Base-by-base conservation (phyloP, 1,140 invertebrate genomes). In the Maniola jurtina region DNA sequence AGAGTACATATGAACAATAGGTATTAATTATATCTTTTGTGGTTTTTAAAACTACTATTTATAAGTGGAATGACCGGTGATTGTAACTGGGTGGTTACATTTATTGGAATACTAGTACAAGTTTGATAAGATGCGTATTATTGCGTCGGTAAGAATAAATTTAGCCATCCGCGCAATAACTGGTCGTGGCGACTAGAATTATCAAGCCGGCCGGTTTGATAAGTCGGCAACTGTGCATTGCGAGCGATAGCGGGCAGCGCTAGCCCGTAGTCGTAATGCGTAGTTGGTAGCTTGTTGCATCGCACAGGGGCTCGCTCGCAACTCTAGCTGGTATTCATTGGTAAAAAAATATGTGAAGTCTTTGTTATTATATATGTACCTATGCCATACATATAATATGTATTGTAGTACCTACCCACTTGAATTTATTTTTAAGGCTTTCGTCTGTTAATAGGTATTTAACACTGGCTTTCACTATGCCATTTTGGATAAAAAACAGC, bases 201-300 rank as follows among this genome's bases (percentile, higher is more conserved):
- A 70, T 66, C 56, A 69, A 56, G 60, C 70, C 70, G 68, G 73
- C 70, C 73, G 70, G 73, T 14, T 11, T 50, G 73, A 71, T 74
- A 72, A 70, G 61, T 68, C 59, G 63, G 63, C 66, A 60, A 67
- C 66, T 63, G 63, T 72, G 62, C 55, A 52, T 42, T 66, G 56
- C 55, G 66, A 61, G 61, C 70, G 64, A 66, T 61, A 62, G 68
- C 61, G 56, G 47, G 56, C 5, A 45, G 42, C 42, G n/a, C n/a
- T n/a, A n/a, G n/a, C n/a, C n/a, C n/a, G n/a, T n/a, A n/a, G n/a
- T n/a, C n/a, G n/a, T 68, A 62, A 67, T 68, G 73, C 73, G 71
- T 73, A 73, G 68, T 75, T 70, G 59, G 71, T 67, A 11, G 6
- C 15, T 52, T 15, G 61, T 52, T 68, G 58, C 58, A 47, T 64